Conservation (phyloP, 2,113 vertebrate genomes). For the Rallus limicola region DNA sequence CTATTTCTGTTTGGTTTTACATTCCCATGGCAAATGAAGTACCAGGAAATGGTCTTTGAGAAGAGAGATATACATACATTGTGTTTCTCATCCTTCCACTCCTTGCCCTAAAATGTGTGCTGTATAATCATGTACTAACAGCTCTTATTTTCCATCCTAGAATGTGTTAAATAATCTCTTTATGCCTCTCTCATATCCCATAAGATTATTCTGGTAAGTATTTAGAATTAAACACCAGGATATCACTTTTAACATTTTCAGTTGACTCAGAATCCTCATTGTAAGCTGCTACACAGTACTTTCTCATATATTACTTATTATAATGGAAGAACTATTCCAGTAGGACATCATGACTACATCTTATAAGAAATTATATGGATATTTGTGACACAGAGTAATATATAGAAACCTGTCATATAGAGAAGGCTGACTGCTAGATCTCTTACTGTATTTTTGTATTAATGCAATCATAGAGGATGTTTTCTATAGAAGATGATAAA, state of each 20-base stretch:
- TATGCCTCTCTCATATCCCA: background rate
- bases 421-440: background rate
- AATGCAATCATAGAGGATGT: background rate
- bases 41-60: background rate
- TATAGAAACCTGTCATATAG: background rate
- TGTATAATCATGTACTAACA: background rate
- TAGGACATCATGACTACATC: background rate
- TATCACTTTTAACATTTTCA: background rate
- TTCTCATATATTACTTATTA: background rate
- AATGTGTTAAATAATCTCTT: background rate
- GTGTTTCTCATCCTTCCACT: background rate
- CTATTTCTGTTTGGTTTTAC: background rate
- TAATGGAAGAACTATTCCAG: background rate
- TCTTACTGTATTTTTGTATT: background rate
- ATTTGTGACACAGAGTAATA: background rate
- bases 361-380: background rate
- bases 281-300: background rate
- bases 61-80: background rate
- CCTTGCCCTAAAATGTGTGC: background rate
- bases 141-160: background rate
- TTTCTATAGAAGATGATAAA: background rate
- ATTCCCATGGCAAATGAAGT: background rate
- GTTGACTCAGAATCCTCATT: background rate
- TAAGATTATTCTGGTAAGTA: background rate
- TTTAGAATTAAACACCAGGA: conserved; percentile 13